Evolutionary conservation across 2,113 vertebrate species (phyloP), one percentile per base, ranked within the genome.

Genomic region (Nematolebias whitei): DNA sequence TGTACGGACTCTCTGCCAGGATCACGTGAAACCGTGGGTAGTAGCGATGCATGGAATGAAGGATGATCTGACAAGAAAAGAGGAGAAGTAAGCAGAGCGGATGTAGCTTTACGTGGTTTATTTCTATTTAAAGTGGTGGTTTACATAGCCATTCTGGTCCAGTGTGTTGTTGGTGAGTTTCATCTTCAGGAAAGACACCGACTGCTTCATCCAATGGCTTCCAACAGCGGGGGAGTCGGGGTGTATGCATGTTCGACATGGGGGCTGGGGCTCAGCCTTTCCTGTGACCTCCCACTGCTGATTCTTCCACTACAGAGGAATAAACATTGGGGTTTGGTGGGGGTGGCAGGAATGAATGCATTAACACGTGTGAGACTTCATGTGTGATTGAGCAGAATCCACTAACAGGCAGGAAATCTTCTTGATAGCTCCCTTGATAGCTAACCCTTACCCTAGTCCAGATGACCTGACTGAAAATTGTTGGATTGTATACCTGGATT

Each of bases 131-230:
- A 16, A 18, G 3, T 1, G 5, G 3, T 0, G 14, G 41, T 92
- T 82, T 80, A 95, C 95, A 9, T 96, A 94, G 8, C 95, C 95
- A 0, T 95, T 93, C 59, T 96, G 95, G 75, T 97, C 95, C 71
- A 96, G 69, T 1, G 94, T 95, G 88, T 96, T 95, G 91, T 97
- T 96, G 47, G 95, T 96, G 77, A 96, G 93, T 76, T 96, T 96
- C 71, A 96, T 87, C 39, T 95, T 95, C 50, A 95, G 94, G 80
- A 96, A 96, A 32, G 94, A 93, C n/a, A 95, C 65, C 0, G 94
- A 58, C 65, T 95, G 94, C 50, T 95, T 96, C 96, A 96, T 96
- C 96, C 96, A 96, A 87, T 96, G 95, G 65, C 90, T 93, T 50
- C 95, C 96, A 18, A 89, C 86, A 14, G 96, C 94, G 4, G 96